Evolutionary conservation across 1,140 invertebrate genomes (phyloP).

Genomic region (Trinorchestia longiramus): DNA sequence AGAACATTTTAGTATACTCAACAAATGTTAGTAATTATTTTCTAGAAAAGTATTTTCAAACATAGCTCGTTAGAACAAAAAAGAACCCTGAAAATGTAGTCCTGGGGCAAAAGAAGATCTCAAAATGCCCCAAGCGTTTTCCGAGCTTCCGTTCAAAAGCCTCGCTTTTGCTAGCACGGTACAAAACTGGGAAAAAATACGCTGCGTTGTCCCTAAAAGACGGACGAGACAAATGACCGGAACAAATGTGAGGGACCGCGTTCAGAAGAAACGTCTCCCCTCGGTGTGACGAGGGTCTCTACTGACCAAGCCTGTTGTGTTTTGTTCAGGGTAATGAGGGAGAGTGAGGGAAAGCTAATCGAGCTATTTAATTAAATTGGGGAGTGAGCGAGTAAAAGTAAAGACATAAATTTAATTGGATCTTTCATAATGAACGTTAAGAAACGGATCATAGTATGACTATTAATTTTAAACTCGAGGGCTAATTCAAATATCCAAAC

Average conservation of each 20-base stretch:
- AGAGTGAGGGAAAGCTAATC: neutral
- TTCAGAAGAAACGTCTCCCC: slow-evolving; percentile 10
- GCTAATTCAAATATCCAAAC: no score
- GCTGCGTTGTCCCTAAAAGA: slow-evolving; percentile 23
- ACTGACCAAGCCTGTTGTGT: neutral
- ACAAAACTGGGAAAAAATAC: neutral
- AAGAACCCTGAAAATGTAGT: no score
- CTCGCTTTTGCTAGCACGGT: neutral
- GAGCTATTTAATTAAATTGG: neutral
- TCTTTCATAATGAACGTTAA: no score
- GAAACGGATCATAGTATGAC: no score
- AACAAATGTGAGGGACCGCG: slow-evolving; percentile 10
- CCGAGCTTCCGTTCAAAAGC: slow-evolving; percentile 4
- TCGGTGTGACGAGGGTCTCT: slow-evolving; percentile 6
- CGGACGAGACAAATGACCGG: slow-evolving; percentile 1
- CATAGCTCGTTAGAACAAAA: no score
- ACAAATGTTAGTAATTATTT: no score
- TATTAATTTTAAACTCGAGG: no score
- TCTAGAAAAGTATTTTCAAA: no score
- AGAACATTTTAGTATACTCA: no score
- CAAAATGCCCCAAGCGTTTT: neutral
- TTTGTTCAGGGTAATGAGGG: neutral
- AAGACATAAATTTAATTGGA: no score
- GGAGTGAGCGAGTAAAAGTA: no score
- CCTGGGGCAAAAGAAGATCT: neutral